Evolutionary conservation across 2,888 invertebrate species (phyloP).

Genomic region (Gastracanthus pulcherrimus): DNA sequence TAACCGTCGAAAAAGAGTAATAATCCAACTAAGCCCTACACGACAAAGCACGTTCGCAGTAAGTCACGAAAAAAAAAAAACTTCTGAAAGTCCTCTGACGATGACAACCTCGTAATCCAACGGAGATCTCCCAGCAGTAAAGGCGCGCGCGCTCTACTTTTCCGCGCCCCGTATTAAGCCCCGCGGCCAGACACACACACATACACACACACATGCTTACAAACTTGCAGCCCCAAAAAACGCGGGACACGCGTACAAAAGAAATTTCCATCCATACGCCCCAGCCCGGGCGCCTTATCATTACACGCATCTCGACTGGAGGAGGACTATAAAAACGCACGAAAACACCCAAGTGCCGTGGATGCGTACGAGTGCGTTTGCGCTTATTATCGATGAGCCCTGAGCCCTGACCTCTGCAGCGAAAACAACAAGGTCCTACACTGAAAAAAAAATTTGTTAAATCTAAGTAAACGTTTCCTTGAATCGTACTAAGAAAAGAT

Average conservation of each 20-base stretch:
- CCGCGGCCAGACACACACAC: background rate
- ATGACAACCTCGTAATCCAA: background rate
- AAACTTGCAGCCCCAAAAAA: background rate
- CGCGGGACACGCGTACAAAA: background rate
- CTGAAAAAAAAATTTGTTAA: no score
- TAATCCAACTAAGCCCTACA: background rate
- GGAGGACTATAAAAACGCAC: no score
- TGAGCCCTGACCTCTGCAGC: conserved; percentile 1
- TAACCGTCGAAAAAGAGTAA: no score
- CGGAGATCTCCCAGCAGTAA: background rate
- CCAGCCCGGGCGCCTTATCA: background rate
- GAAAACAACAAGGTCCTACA: conserved; percentile 37
- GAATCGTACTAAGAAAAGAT: no score
- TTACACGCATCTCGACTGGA: no score
- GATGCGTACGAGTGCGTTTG: no score
- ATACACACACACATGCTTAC: no score
- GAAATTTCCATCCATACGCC: background rate
- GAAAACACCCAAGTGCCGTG: no score
- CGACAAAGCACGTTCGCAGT: background rate
- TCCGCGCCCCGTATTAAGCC: background rate
- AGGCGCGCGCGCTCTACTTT: background rate
- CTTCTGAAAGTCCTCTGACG: background rate
- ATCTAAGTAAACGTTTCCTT: no score
- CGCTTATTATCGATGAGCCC: conserved; percentile 30
- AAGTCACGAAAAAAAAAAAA: background rate